Evolutionary conservation across 2,113 vertebrate genomes (phyloP), one percentile per base, ranked within the genome.

Genomic region (Nesoenas mayeri): DNA sequence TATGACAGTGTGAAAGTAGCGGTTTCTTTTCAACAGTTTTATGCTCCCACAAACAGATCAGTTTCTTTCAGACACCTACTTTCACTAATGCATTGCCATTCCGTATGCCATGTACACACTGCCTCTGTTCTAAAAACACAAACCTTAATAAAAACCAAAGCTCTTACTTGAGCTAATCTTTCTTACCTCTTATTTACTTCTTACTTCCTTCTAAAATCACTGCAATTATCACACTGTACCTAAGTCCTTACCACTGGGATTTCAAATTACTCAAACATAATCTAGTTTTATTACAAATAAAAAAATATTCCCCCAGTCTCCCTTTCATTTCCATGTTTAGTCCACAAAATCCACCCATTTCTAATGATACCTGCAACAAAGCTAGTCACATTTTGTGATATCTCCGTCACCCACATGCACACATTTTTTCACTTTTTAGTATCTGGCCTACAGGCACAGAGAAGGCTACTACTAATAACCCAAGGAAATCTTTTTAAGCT

Each of bases 11-110:
- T 95, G 95, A 97, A 96, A 96, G 88, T 69, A 81, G 71, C 81
- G 95, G 93, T 73, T 97, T 94, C 91, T 96, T 95, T 94, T 95
- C 91, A 95, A 93, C 77, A 95, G 90, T 94, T 94, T 93, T 94
- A 95, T 69, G 70, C 81, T 97, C 78, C 86, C 84, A 79, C 81
- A 94, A 96, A 94, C 81, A 93, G 73, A 85, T 36, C 56, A 66
- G n/a, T 82, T 88, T 86, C 66, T 87, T 88, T 89, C 57, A 93
- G 73, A 95, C 75, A 89, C n/a, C 62, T 84, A 65, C 79, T 96
- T 96, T 87, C 77, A 74, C 65, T 91, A 94, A 74, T 61, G 79
- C 61, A 74, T 15, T 73, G 93, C 73, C 29, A 51, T 62, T 78
- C 50, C 65, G 84, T 84, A 77, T 38, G 57, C 26, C n/a, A 53